These are phyloP conservation scores for Sebastes hubbsi DNA, from an alignment of 2,797 vertebrate genomes.

Conservation along the genomic window DNA sequence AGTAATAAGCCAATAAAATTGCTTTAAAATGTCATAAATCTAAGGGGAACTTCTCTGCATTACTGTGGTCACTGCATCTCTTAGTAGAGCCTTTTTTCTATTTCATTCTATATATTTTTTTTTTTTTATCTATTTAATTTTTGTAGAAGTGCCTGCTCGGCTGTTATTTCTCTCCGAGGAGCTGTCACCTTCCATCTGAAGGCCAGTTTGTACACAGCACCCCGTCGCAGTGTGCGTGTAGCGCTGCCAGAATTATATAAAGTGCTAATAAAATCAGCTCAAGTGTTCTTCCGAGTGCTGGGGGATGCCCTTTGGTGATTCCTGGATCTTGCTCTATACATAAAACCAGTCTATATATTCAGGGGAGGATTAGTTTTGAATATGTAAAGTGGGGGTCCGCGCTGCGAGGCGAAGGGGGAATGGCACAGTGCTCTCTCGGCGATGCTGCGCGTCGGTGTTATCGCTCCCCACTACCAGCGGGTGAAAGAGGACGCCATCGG, in stretches of 20 bases:
- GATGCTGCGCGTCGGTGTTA: constrained; percentile 63
- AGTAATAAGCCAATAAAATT: constrained; percentile 46
- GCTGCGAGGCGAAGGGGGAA: constrained; percentile 82
- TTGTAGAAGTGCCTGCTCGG: constrained; percentile 78
- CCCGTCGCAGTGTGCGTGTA: constrained; percentile 74
- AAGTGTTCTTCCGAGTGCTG: constrained; percentile 89
- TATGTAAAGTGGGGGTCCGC: constrained; percentile 87
- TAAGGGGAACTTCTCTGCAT: constrained; percentile 12
- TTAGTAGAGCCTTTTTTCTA: constrained; percentile 57
- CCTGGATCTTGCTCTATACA: constrained; percentile 86
- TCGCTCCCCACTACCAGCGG: constrained; percentile 59
- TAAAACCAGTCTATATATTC: constrained; percentile 89
- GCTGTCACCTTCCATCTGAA: constrained; percentile 90
- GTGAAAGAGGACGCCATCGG: constrained; percentile 66
- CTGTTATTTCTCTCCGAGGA: constrained; percentile 85
- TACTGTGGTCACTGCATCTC: constrained; percentile 33
- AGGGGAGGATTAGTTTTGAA: constrained; percentile 89
- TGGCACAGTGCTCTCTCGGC: constrained; percentile 75
- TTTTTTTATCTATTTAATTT: constrained; percentile 44
- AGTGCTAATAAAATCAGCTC: constrained; percentile 91
- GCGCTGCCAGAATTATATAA: constrained; percentile 90
- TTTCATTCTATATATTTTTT: constrained; percentile 21
- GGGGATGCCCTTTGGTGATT: constrained; percentile 89
- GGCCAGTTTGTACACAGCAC: constrained; percentile 88
- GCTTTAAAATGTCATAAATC: constrained; percentile 57